Conservation (phyloP, 2,888 invertebrate genomes). For the Eupithecia inturbata region DNA sequence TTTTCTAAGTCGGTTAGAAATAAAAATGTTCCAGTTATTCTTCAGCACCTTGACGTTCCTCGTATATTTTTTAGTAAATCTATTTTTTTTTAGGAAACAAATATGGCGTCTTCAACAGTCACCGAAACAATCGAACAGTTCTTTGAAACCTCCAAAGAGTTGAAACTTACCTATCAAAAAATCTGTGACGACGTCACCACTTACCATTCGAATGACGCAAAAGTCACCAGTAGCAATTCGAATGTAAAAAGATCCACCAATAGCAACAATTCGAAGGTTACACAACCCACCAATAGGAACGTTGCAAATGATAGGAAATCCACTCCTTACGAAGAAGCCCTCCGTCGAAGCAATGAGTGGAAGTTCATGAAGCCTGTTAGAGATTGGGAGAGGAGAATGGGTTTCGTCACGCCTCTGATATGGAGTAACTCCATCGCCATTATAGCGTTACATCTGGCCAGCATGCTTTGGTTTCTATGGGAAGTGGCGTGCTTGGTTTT, state of each 20-base stretch:
- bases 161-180: conserved; percentile 17
- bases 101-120: conserved; percentile 28
- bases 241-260: background rate
- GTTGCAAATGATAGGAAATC: background rate
- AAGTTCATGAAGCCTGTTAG: conserved; percentile 57
- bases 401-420: conserved; percentile 85
- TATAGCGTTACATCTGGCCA: conserved; percentile 68
- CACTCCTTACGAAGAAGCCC: conserved; percentile 55
- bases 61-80: no score
- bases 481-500: conserved; percentile 51
- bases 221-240: background rate
- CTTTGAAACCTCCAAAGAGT: conserved; percentile 23
- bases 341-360: conserved; percentile 53
- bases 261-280: background rate
- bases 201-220: conserved; percentile 1
- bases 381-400: conserved; percentile 67
- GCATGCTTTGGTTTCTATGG: conserved; percentile 65
- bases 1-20: no score
- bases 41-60: no score
- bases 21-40: no score
- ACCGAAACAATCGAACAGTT: conserved; percentile 29
- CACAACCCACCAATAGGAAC: background rate
- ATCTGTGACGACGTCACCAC: background rate
- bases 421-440: conserved; percentile 86
- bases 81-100: conserved; percentile 30